A percentile compares a stretch with the other conserved stretches of the same genome.
These are phyloP conservation scores for Drosophila tropicalis DNA, from an alignment of 1,140 invertebrate species.

Conservation along the genomic window DNA sequence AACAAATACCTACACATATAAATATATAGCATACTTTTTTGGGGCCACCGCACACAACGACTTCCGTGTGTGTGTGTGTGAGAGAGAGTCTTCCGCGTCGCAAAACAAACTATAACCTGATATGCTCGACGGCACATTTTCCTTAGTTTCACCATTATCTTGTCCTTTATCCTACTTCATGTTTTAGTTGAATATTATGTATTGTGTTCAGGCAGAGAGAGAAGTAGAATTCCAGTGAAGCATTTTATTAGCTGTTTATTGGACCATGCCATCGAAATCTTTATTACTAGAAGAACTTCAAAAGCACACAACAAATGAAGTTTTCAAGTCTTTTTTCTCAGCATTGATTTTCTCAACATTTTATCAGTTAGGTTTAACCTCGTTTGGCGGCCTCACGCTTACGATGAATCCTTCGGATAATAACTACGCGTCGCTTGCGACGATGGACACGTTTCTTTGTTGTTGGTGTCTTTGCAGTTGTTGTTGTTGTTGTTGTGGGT, in stretches of 20 bases:
- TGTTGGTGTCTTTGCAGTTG: background rate
- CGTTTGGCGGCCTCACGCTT: background rate
- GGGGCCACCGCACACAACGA: too few species aligned
- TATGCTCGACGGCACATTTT: slow-evolving; percentile 24
- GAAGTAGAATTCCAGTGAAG: background rate
- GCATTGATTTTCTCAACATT: background rate
- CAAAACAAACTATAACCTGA: slow-evolving; percentile 50
- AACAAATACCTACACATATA: slow-evolving; percentile 33
- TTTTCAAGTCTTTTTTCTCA: background rate
- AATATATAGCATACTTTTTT: background rate
- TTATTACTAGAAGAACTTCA: background rate
- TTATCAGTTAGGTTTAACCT: background rate
- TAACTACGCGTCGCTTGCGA: background rate
- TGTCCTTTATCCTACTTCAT: slow-evolving; percentile 19
- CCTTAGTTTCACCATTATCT: slow-evolving; percentile 23
- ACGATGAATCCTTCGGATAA: background rate
- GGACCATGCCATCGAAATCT: slow-evolving; percentile 4
- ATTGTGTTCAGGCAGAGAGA: too few species aligned
- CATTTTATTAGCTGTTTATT: slow-evolving; percentile 13
- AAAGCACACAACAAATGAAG: background rate
- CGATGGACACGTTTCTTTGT: background rate
- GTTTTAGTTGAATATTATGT: background rate
- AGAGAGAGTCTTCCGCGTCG: slow-evolving; percentile 36
- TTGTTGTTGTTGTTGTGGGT: background rate
- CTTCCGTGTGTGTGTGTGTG: slow-evolving; percentile 28